A percentile compares a stretch with the other conserved stretches of the same genome.
These are phyloP conservation scores for Dicrostonyx torquatus DNA, from an alignment of 2,797 vertebrate genomes.

Conservation along the genomic window DNA sequence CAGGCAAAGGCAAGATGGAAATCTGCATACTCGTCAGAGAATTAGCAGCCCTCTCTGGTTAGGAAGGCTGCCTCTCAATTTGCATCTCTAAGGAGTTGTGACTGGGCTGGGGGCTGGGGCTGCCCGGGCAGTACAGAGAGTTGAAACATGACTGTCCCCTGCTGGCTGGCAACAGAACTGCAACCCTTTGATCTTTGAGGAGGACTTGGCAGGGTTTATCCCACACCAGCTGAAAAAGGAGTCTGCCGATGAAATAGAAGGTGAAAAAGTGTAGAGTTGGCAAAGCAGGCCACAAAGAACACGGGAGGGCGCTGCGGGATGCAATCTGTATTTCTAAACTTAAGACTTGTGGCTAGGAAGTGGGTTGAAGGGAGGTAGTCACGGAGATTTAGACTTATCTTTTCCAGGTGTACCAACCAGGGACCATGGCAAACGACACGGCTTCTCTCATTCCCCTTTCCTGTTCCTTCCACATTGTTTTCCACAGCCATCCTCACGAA, in stretches of 20 bases:
- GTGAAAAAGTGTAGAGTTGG: neutral
- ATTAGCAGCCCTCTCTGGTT: slow-evolving; percentile 85
- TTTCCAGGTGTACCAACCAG: neutral
- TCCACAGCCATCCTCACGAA: neutral
- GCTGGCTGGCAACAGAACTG: slow-evolving; percentile 21
- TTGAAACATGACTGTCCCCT: slow-evolving; percentile 38
- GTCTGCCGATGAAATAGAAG: neutral
- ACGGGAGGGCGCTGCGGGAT: neutral
- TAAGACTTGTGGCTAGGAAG: neutral
- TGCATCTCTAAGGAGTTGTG: slow-evolving; percentile 90
- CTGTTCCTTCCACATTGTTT: neutral
- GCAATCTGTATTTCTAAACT: neutral
- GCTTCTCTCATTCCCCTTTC: neutral
- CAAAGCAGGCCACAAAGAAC: neutral
- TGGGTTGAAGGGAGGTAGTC: neutral
- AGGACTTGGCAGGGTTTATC: neutral
- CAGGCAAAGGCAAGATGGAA: slow-evolving; percentile 80
- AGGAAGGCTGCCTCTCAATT: slow-evolving; percentile 89
- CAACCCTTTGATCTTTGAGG: neutral
- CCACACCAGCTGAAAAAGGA: neutral
- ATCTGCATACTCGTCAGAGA: slow-evolving; percentile 86
- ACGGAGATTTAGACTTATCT: neutral
- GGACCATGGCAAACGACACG: neutral
- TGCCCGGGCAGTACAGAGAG: neutral
- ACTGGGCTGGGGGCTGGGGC: slow-evolving; percentile 79